phyloP scores from a whole-genome alignment of 2,113 vertebrate species.

The Axis porcinus region DNA sequence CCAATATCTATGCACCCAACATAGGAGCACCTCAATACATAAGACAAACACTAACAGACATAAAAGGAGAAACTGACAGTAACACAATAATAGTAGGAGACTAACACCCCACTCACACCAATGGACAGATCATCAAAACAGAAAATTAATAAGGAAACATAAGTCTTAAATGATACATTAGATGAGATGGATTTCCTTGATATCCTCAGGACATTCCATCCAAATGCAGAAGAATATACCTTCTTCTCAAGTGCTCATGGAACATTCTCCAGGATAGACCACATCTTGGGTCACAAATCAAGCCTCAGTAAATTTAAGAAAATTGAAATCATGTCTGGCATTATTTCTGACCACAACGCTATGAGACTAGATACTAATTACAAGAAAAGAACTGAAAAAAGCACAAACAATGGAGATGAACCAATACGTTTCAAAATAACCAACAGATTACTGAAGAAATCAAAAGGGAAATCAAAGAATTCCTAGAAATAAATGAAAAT shows the following conservation, averaged over 20 bases:
- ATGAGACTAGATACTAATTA: not conserved
- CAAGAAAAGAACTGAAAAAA: not conserved
- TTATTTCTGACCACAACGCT: rapidly evolving
- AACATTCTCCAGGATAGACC: not conserved
- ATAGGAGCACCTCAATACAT: not conserved
- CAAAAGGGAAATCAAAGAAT: not conserved
- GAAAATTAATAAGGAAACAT: not conserved
- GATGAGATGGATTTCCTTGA: not conserved
- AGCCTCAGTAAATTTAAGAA: not conserved
- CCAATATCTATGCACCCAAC: not conserved
- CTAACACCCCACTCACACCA: not conserved
- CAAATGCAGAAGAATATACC: not conserved
- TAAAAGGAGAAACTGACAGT: not conserved
- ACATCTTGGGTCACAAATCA: not conserved
- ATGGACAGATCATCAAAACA: not conserved
- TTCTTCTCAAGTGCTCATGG: not conserved
- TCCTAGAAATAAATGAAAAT: not conserved
- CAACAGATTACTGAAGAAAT: not conserved
- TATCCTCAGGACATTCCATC: not conserved
- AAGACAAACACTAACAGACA: not conserved
- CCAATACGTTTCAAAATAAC: not conserved
- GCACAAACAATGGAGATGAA: not conserved
- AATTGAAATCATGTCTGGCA: not conserved
- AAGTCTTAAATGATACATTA: not conserved
- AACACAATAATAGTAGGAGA: not conserved